Conservation (phyloP, 2,888 invertebrate species). For the Acheta domesticus region DNA sequence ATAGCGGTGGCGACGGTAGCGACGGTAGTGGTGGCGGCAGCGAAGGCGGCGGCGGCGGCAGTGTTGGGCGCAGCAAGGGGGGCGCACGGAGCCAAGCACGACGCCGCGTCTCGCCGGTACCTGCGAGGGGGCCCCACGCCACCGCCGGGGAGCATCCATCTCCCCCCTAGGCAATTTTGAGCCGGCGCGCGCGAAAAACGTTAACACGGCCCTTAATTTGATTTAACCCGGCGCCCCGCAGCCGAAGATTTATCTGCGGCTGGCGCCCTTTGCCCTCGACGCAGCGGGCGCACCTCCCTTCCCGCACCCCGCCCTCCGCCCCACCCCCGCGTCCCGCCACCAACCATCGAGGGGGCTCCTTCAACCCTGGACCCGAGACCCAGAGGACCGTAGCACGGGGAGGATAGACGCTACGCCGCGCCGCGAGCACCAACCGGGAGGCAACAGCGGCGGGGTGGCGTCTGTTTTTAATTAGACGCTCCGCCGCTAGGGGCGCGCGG, state of each 20-base stretch:
- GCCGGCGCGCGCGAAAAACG: slow-evolving; percentile 9
- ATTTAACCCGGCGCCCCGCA: background rate
- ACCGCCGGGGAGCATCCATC: background rate
- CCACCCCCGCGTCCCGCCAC: background rate
- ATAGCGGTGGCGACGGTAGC: background rate
- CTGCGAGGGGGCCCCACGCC: background rate
- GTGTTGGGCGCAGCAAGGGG: background rate
- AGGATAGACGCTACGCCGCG: background rate
- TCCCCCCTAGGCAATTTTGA: slow-evolving; percentile 11
- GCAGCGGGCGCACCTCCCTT: background rate
- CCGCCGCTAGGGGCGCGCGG: background rate
- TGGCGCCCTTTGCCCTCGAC: background rate
- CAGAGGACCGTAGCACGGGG: background rate
- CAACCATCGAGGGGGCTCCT: background rate
- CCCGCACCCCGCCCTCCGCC: background rate
- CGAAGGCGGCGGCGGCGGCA: background rate
- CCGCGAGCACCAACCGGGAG: background rate
- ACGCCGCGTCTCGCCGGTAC: no score
- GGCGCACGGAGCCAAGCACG: background rate
- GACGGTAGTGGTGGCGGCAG: background rate
- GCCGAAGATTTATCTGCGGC: slow-evolving; percentile 3
- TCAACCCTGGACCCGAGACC: background rate
- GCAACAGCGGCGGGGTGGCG: background rate
- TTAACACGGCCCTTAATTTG: slow-evolving; percentile 18
- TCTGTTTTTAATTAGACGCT: background rate